A percentile compares a stretch with the other conserved stretches of the same genome.
Evolutionary conservation across 2,113 vertebrate species (phyloP).

Genomic region (Bubalus kerabau): DNA sequence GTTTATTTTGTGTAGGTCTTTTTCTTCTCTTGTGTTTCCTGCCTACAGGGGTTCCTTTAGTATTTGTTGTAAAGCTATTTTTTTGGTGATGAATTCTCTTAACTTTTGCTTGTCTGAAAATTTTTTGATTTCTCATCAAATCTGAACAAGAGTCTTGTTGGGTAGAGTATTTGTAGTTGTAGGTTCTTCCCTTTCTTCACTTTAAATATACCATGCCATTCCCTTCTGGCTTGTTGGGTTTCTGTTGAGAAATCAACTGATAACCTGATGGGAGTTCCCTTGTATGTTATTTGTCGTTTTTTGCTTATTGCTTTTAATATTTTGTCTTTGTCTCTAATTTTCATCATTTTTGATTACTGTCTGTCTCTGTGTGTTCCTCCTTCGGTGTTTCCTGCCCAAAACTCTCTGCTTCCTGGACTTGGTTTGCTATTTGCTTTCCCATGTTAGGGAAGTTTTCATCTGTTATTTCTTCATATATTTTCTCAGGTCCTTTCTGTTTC

Average conservation of each 20-base stretch:
- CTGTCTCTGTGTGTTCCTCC: not conserved
- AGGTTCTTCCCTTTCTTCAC: not conserved
- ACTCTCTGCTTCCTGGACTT: not conserved
- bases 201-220: not conserved
- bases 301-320: not conserved
- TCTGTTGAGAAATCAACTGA: not conserved
- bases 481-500: not conserved
- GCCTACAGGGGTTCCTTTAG: not conserved
- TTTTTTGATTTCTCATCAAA: not conserved
- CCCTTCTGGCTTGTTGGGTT: not conserved
- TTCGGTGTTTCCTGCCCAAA: rapidly evolving
- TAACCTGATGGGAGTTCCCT: not conserved
- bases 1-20: not conserved
- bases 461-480: not conserved
- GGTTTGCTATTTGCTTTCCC: not conserved
- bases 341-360: not conserved
- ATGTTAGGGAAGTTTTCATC: not conserved
- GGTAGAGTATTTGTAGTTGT: not conserved
- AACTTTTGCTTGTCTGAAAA: not conserved
- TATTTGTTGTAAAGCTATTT: not conserved
- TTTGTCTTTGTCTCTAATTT: not conserved
- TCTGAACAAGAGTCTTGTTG: not conserved
- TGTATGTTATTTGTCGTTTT: not conserved
- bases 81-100: not conserved
- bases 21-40: not conserved